Evolutionary conservation across 1,140 invertebrate species (phyloP), one percentile per base, ranked within the genome.

Genomic region (Pygmarrhopalites habei): DNA sequence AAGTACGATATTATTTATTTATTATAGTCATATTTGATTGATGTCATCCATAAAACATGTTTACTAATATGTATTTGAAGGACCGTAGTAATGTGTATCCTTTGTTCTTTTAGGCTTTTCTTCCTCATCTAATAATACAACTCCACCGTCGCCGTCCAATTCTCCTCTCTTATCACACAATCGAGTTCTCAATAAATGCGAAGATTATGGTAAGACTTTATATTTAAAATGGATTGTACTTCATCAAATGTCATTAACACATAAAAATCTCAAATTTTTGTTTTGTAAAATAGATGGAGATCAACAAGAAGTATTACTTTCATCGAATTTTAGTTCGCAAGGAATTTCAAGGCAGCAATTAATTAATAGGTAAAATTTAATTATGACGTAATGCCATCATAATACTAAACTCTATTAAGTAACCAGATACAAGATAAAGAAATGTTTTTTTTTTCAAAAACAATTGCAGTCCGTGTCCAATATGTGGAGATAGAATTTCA

Each of bases 401-500:
- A 7, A 47, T n/a, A 35, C n/a, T n/a, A n/a, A n/a, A n/a, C n/a
- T n/a, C n/a, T n/a, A n/a, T n/a, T n/a, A n/a, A n/a, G n/a, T n/a
- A n/a, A n/a, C n/a, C n/a, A n/a, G n/a, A n/a, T n/a, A n/a, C 32
- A 35, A 7, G 32, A 15, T 35, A 35, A 35, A 35, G 15, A 7
- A 7, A 7, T 35, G 5, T 35, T 7, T 35, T 35, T 35, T 35
- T 5, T 35, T 35, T 35, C 15, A 35, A 35, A n/a, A n/a, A n/a
- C n/a, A n/a, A n/a, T 73, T 72, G 21, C 74, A 93, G 90, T 70
- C 91, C 91, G 0, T 96, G 92, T 77, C 92, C 92, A 10, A 93
- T 96, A 58, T 96, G 92, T 74, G 92, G 91, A 0, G 92, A 96
- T 75, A 91, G 93, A 75, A 94, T 95, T 69, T 92, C 89, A 66